Conservation (phyloP, 2,888 invertebrate species). For the Orchestes rusci region DNA sequence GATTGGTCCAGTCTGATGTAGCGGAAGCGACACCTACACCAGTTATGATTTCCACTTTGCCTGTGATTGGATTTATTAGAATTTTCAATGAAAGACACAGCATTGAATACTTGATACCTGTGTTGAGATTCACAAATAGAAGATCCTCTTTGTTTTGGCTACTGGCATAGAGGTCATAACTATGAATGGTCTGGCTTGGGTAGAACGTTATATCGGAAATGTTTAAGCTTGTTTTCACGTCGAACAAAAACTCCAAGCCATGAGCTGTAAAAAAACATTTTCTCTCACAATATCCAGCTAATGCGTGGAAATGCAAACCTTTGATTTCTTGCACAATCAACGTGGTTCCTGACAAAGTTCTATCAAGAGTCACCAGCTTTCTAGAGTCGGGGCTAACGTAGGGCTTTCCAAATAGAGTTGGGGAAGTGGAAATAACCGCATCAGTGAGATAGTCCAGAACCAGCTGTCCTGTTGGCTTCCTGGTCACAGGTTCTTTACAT, state of each 20-base stretch:
- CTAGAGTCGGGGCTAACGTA: slow-evolving; percentile 65
- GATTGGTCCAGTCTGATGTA: slow-evolving; percentile 56
- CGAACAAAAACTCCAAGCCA: slow-evolving; percentile 62
- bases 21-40: slow-evolving; percentile 58
- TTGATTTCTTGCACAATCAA: slow-evolving; percentile 59
- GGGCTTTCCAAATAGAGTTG: slow-evolving; percentile 57
- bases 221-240: slow-evolving; percentile 66
- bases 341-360: slow-evolving; percentile 49
- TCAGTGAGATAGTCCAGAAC: slow-evolving; percentile 67
- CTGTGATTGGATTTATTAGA: slow-evolving; percentile 36
- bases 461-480: slow-evolving; percentile 57
- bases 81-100: no score
- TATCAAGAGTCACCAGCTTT: slow-evolving; percentile 59
- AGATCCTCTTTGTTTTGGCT: slow-evolving; percentile 66
- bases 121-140: slow-evolving; percentile 60
- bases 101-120: no score
- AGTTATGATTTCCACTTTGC: slow-evolving; percentile 70
- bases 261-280: slow-evolving; percentile 43
- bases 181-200: slow-evolving; percentile 62
- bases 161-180: slow-evolving; percentile 67
- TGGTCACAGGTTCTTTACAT: slow-evolving; percentile 60
- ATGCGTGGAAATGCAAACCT: slow-evolving; percentile 24
- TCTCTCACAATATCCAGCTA: neutral
- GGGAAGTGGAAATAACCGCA: slow-evolving; percentile 56
- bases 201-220: slow-evolving; percentile 67